Percentiles rank a stretch among this genome's conserved stretches.
phyloP scores from a whole-genome alignment of 2,113 vertebrate species.

The Pipa parva region DNA sequence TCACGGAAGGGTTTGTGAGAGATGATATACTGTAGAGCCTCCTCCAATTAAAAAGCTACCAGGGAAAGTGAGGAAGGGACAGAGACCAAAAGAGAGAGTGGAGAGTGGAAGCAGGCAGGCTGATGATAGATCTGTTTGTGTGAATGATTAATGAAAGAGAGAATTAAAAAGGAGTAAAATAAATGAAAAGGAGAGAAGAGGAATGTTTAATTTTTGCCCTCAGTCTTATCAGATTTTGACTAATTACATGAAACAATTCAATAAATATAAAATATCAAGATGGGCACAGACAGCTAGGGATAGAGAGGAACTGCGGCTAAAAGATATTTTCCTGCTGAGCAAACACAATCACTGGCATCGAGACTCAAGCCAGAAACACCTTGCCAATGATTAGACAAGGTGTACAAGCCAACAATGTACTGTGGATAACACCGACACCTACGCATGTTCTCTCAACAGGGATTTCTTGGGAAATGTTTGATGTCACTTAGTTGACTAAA shows the following conservation, averaged over 20 bases:
- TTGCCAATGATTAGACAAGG: not conserved
- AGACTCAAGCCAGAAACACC: conserved; percentile 1
- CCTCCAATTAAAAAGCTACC: too few species aligned
- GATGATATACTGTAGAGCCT: too few species aligned
- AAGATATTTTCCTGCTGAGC: conserved; percentile 18
- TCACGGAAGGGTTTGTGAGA: too few species aligned
- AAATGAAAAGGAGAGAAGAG: too few species aligned
- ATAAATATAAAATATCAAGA: conserved; percentile 14
- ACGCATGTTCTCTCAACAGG: conserved; percentile 9
- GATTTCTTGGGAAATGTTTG: conserved; percentile 24
- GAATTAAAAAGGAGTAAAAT: too few species aligned
- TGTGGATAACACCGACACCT: not conserved
- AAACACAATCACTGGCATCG: conserved; percentile 24
- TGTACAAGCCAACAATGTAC: conserved; percentile 11
- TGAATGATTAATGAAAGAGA: too few species aligned
- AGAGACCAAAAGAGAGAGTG: too few species aligned
- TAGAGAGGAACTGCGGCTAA: conserved; percentile 6
- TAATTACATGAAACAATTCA: not conserved
- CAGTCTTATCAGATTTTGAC: not conserved
- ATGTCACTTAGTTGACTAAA: conserved; percentile 8
- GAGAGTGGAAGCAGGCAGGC: too few species aligned
- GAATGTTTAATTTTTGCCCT: too few species aligned
- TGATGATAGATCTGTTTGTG: too few species aligned
- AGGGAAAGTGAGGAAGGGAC: too few species aligned
- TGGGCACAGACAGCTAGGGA: not conserved